Base-by-base conservation (phyloP, 2,113 vertebrate species). In the Anoplopoma fimbria region DNA sequence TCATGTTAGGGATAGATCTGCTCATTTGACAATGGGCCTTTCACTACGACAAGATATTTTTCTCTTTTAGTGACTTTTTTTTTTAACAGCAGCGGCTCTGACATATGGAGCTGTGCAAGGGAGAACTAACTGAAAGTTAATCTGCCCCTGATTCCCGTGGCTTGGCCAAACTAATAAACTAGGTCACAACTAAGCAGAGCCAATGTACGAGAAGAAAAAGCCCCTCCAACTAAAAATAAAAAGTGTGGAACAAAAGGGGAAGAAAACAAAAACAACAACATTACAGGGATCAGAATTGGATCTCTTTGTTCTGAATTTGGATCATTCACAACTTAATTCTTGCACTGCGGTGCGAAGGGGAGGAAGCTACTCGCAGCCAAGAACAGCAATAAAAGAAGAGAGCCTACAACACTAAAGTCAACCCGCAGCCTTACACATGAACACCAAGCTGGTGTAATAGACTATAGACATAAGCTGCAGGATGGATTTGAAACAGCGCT, bases 401-500 rank as follows among this genome's bases (percentile, higher is more conserved):
- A 90, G 79, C 89, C 85, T 91, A 89, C 82, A 91, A 83, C 87
- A 81, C 75, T n/a, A n/a, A 74, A 90, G 86, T 88, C 88, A 82
- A 75, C 75, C 81, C 53, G 33, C 84, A 72, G 89, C 89, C 77
- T 79, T 81, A 79, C 75, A 88, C 79, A 74, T 67, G 75, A 91
- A 79, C 82, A 84, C 84, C 63, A 74, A 88, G 89, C 84, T 77
- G 65, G 70, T 91, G 90, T 93, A 94, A 95, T 93, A 90, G 89
- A 89, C 84, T 89, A 85, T 89, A 91, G 90, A 93, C 90, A 89
- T 89, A 93, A 95, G 88, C 92, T 93, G 86, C 89, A 86, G 87
- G 90, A 91, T 94, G 89, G 90, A 92, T 94, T 92, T 91, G 91
- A 93, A 94, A 93, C 87, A 83, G 80, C 77, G 83, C 91, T 86